Percentiles rank a stretch among this genome's conserved stretches.
phyloP scores from a whole-genome alignment of 1,140 invertebrate species.

The Drosophila kanapiae region DNA sequence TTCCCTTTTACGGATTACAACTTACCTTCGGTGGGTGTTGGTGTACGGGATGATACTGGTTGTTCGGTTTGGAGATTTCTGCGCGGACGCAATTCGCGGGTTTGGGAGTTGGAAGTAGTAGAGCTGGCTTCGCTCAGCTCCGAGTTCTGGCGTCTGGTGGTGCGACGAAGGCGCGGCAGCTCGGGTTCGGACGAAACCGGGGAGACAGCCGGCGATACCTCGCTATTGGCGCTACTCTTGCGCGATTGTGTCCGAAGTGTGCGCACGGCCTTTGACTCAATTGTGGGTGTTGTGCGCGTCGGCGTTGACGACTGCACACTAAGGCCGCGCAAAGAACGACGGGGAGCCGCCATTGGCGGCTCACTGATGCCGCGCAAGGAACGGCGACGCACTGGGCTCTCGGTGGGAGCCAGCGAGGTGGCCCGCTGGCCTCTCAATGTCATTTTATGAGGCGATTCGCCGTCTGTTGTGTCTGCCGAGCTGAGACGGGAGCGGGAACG shows the following conservation, averaged over 20 bases:
- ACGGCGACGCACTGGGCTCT: not conserved
- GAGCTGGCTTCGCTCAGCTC: conserved; percentile 6
- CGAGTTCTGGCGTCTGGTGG: not conserved
- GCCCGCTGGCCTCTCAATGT: not conserved
- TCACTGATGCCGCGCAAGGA: conserved; percentile 42
- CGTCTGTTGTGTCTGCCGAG: conserved; percentile 18
- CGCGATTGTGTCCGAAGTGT: not conserved
- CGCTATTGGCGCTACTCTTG: conserved; percentile 4
- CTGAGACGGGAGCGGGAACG: conserved; percentile 55
- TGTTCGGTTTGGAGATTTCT: too few species aligned
- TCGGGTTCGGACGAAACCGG: conserved; percentile 1
- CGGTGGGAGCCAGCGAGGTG: conserved; percentile 1
- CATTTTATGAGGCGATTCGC: not conserved
- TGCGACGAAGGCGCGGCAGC: conserved; percentile 2
- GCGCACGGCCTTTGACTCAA: not conserved
- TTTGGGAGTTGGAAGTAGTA: not conserved
- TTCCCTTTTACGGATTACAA: too few species aligned
- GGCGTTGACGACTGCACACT: conserved; percentile 1
- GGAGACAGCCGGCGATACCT: not conserved
- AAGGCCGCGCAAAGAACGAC: not conserved
- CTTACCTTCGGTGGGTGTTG: conserved; percentile 23
- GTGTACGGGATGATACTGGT: not conserved
- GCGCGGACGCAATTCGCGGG: conserved; percentile 11
- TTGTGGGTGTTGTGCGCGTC: not conserved
- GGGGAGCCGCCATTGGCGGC: conserved; percentile 1